These are phyloP conservation scores for Wiebesia pumilae DNA, from an alignment of 1,140 invertebrate genomes.

Conservation along the genomic window DNA sequence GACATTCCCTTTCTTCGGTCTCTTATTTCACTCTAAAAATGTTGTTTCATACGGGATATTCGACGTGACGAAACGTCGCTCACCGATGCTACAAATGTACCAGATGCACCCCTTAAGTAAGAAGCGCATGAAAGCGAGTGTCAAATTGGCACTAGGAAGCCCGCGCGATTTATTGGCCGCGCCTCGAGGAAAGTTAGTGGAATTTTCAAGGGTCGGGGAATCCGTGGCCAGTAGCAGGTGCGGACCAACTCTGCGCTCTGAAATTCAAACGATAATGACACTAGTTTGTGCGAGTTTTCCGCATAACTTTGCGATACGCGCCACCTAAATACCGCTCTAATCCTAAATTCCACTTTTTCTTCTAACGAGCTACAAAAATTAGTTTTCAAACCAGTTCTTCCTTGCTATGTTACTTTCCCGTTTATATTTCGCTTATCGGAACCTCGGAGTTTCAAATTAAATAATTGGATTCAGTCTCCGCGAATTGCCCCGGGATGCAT, in stretches of 20 bases:
- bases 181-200: background rate
- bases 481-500: too few relatives aligned
- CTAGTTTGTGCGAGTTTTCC: background rate
- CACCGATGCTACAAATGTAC: too few relatives aligned
- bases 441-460: too few relatives aligned
- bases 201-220: conserved; percentile 1
- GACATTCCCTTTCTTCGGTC: too few relatives aligned
- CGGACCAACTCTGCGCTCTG: background rate
- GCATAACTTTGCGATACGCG: background rate
- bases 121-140: background rate
- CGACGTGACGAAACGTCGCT: too few relatives aligned
- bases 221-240: background rate
- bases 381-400: background rate
- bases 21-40: too few relatives aligned
- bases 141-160: background rate
- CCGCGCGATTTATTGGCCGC: conserved; percentile 11
- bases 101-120: too few relatives aligned
- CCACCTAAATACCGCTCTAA: background rate
- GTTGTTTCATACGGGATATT: too few relatives aligned
- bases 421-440: too few relatives aligned
- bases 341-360: background rate
- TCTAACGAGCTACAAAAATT: background rate
- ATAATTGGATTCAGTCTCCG: too few relatives aligned
- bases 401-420: too few relatives aligned
- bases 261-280: conserved; percentile 4